Base-by-base conservation (phyloP, 2,888 invertebrate genomes). In the Flexamia atlantica region DNA sequence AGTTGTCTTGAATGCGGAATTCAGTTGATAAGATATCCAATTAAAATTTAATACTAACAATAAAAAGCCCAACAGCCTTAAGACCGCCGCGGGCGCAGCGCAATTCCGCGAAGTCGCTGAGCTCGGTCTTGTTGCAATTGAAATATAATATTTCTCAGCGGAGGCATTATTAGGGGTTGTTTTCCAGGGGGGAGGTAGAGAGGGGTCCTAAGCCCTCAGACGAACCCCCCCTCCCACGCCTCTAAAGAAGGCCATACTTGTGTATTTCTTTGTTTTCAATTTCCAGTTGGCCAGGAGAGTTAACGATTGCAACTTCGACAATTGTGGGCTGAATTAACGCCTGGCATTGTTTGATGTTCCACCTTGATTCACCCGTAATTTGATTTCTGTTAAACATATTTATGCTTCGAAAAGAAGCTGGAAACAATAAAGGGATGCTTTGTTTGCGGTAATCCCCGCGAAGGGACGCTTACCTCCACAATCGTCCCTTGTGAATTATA, bases 131-230 rank as follows among this genome's bases (percentile, higher is more conserved):
- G 46, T 76, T 50, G 50, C 76, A 79, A 79, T 32, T 79, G 79
- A 79, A 79, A 79, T 79, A 79, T 57, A 79, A 79, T 79, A 79
- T 79, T 79, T 79, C 57, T n/a, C 30, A 36, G 79, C 32, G 36
- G 46, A 36, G 76, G 79, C 57, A 79, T 79, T 79, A 79, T 79
- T 79, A 79, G 57, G 79, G 57, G 57, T 79, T 79, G 79, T 79
- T 79, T 79, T 57, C 79, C 79, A 30, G 28, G 23, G 30, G 79
- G 53, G 32, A 57, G 17, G 3, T 3, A 17, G 76, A 14, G 76
- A 14, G 25, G 23, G 23, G 50, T 23, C 32, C 23, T 81, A 46
- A 72, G 57, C 70, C 42, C 28, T 42, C 83, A 72, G 57, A 53
- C 64, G 20, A 40, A 30, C 81, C 68, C 53, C 30, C 12, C 72